These are phyloP conservation scores for Megalops cyprinoides DNA, from an alignment of 2,797 vertebrate species.

Conservation along the genomic window DNA sequence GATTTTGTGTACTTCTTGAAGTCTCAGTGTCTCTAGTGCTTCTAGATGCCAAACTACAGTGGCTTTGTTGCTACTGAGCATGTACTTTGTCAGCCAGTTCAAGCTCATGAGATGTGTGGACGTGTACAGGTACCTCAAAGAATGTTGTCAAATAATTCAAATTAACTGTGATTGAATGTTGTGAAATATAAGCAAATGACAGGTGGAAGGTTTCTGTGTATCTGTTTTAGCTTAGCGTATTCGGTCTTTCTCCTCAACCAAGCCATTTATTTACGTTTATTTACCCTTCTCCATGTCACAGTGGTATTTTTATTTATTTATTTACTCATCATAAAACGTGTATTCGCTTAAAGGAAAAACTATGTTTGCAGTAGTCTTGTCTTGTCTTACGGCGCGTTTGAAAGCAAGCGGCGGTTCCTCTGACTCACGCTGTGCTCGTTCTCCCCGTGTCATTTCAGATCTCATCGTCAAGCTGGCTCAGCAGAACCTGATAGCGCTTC, in stretches of 20 bases:
- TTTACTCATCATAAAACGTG: neutral
- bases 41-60: too few relatives aligned
- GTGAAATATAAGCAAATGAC: too few relatives aligned
- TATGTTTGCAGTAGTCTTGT: neutral
- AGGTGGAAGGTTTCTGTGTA: too few relatives aligned
- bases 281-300: neutral
- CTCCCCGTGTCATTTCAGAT: constrained; percentile 62
- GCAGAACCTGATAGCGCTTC: constrained; percentile 72
- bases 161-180: too few relatives aligned
- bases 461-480: constrained; percentile 73
- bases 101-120: too few relatives aligned
- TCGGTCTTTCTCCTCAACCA: neutral
- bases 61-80: too few relatives aligned
- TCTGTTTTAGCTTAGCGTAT: neutral
- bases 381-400: neutral
- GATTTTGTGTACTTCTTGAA: too few relatives aligned
- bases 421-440: neutral
- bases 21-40: too few relatives aligned
- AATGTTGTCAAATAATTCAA: too few relatives aligned
- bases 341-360: neutral
- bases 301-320: neutral
- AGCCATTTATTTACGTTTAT: neutral
- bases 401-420: neutral
- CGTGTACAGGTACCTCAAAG: too few relatives aligned
- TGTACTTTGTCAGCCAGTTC: too few relatives aligned